Evolutionary conservation across 2,797 vertebrate species (phyloP).

Genomic region (Sebastes kiyomatsui): DNA sequence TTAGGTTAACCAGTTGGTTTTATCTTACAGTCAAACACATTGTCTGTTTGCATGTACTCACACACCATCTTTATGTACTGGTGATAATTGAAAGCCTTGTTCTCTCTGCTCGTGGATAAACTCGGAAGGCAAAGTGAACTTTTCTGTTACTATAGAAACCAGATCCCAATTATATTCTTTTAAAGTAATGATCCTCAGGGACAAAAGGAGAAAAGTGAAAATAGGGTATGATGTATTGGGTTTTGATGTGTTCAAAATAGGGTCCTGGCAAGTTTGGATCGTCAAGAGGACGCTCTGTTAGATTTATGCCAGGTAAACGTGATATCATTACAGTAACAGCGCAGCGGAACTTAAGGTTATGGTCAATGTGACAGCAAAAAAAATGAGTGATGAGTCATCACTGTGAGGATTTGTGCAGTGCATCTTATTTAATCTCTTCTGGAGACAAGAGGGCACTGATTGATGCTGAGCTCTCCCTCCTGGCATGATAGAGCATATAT

Average conservation of each 20-base stretch:
- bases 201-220: constrained; percentile 37
- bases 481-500: constrained; percentile 40
- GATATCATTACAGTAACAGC: constrained; percentile 7
- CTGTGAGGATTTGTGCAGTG: constrained; percentile 42
- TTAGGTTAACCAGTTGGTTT: not conserved
- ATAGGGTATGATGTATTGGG: constrained; percentile 24
- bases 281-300: not conserved
- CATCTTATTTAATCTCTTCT: constrained; percentile 58
- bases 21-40: constrained; percentile 1
- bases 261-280: constrained; percentile 11
- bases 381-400: constrained; percentile 37
- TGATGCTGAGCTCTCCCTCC: constrained; percentile 43
- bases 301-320: constrained; percentile 8
- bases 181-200: constrained; percentile 49
- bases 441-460: constrained; percentile 53
- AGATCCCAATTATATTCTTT: constrained; percentile 42
- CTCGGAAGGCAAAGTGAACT: constrained; percentile 32
- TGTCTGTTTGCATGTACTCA: constrained; percentile 2
- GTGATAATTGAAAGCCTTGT: constrained; percentile 48
- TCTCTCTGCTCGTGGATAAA: constrained; percentile 27
- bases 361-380: constrained; percentile 34
- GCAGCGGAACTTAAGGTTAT: constrained; percentile 8
- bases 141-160: constrained; percentile 68
- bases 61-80: constrained; percentile 19
- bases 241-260: constrained; percentile 46